A percentile compares a stretch with the other conserved stretches of the same genome.
Evolutionary conservation across 1,140 invertebrate genomes (phyloP).

Genomic region (Macrobrachium rosenbergii): DNA sequence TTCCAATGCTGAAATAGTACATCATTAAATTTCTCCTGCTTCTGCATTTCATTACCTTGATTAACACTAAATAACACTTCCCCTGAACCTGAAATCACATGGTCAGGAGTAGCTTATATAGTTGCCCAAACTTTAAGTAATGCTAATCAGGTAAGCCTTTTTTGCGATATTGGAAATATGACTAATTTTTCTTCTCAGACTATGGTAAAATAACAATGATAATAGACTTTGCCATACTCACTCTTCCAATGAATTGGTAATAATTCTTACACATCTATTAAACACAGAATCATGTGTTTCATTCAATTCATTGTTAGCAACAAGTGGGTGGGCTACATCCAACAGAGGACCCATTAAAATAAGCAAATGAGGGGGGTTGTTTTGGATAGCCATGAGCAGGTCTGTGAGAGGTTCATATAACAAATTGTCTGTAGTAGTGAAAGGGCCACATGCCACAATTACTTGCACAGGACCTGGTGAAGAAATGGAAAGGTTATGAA

Average conservation of each 20-base stretch:
- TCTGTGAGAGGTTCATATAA: slow-evolving; percentile 86
- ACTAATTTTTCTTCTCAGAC: background rate
- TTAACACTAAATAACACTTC: background rate
- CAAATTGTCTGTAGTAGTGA: slow-evolving; percentile 81
- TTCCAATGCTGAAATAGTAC: slow-evolving; percentile 17
- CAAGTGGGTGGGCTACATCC: slow-evolving; percentile 77
- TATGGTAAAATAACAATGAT: background rate
- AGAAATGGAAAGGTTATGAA: background rate
- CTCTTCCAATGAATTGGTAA: slow-evolving; percentile 75
- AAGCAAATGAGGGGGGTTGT: slow-evolving; percentile 83
- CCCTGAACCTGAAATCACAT: background rate
- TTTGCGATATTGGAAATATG: background rate
- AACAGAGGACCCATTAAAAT: slow-evolving; percentile 88
- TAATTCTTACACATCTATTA: slow-evolving; percentile 77
- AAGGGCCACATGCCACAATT: slow-evolving; percentile 86
- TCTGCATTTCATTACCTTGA: background rate
- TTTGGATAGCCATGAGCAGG: slow-evolving; percentile 78
- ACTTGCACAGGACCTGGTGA: slow-evolving; percentile 53
- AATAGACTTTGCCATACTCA: slow-evolving; percentile 57
- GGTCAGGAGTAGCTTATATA: background rate
- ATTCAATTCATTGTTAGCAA: slow-evolving; percentile 73
- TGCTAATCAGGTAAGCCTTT: no score
- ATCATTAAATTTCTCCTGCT: background rate
- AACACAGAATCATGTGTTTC: slow-evolving; percentile 82
- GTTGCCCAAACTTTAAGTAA: background rate